Conservation (phyloP, 2,888 invertebrate genomes). For the Cylloceria caligata region DNA sequence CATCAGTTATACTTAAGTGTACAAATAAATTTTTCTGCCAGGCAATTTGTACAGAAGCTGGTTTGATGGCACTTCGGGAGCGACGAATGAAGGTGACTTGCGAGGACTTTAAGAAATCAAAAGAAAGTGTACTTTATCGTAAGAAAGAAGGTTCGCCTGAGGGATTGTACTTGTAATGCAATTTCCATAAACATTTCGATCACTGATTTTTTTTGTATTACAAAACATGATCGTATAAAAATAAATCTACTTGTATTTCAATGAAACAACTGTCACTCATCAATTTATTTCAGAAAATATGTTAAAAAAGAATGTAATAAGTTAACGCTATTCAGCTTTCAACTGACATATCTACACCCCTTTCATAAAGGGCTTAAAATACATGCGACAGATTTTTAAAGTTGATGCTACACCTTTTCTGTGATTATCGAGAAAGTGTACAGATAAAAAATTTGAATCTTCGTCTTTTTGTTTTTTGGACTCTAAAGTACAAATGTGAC, state of each 20-base stretch:
- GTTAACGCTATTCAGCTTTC: slow-evolving; percentile 41
- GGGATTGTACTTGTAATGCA: slow-evolving; percentile 96
- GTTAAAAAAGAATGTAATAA: slow-evolving; percentile 28
- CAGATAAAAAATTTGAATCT: slow-evolving; percentile 66
- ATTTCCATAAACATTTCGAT: slow-evolving; percentile 61
- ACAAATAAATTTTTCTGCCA: slow-evolving; percentile 83
- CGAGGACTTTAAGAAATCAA: slow-evolving; percentile 99
- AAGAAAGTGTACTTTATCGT: slow-evolving; percentile 99
- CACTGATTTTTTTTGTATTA: slow-evolving; percentile 65
- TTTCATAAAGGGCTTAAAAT: slow-evolving; percentile 76
- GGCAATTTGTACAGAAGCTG: slow-evolving; percentile 99
- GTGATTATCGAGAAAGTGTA: slow-evolving; percentile 78
- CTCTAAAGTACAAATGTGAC: slow-evolving; percentile 76
- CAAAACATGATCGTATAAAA: slow-evolving; percentile 58
- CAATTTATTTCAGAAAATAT: slow-evolving; percentile 65
- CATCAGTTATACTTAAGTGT: neutral
- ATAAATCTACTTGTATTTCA: slow-evolving; percentile 64
- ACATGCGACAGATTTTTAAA: slow-evolving; percentile 75
- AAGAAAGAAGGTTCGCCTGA: slow-evolving; percentile 99
- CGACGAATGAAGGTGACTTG: slow-evolving; percentile 99
- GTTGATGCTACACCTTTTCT: slow-evolving; percentile 72
- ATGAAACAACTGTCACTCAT: slow-evolving; percentile 30
- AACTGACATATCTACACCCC: slow-evolving; percentile 49
- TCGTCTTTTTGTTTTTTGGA: slow-evolving; percentile 45
- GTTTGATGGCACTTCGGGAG: slow-evolving; percentile 98